These are phyloP conservation scores for Drosophila navojoa DNA, from an alignment of 1,140 invertebrate species.

Conservation along the genomic window DNA sequence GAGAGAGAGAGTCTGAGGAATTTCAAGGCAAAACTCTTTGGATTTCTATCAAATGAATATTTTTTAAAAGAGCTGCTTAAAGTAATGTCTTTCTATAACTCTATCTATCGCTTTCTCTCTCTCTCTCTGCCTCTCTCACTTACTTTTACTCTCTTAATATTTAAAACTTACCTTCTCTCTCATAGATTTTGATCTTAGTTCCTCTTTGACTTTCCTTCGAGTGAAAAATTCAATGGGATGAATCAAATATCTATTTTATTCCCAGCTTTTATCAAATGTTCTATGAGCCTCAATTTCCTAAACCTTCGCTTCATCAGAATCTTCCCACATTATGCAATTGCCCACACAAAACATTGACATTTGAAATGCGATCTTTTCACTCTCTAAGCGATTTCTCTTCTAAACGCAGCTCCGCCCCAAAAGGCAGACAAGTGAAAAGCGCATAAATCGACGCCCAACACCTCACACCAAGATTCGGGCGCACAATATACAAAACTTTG, in stretches of 20 bases:
- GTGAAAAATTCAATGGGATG: too few species aligned
- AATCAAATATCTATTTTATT: too few species aligned
- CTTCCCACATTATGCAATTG: conserved; percentile 32
- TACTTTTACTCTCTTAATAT: too few species aligned
- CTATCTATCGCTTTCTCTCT: too few species aligned
- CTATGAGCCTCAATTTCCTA: background rate
- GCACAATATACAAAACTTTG: conserved; percentile 30
- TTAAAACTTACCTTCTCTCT: too few species aligned
- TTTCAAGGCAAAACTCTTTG: background rate
- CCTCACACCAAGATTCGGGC: conserved; percentile 39
- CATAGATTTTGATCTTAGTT: too few species aligned
- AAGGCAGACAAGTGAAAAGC: conserved; percentile 74
- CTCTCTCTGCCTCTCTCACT: too few species aligned
- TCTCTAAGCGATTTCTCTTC: conserved; percentile 46
- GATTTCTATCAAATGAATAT: background rate
- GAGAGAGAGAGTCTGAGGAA: too few species aligned
- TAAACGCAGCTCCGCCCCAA: conserved; percentile 29
- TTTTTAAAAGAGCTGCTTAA: too few species aligned
- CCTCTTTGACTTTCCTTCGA: too few species aligned
- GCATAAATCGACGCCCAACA: conserved; percentile 78
- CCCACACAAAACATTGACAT: conserved; percentile 5
- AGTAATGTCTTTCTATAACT: too few species aligned
- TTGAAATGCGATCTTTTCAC: conserved; percentile 28
- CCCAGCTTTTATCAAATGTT: background rate
- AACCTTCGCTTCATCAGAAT: background rate